These are phyloP conservation scores for Furnarius figulus DNA, from an alignment of 2,113 vertebrate genomes.

Conservation along the genomic window DNA sequence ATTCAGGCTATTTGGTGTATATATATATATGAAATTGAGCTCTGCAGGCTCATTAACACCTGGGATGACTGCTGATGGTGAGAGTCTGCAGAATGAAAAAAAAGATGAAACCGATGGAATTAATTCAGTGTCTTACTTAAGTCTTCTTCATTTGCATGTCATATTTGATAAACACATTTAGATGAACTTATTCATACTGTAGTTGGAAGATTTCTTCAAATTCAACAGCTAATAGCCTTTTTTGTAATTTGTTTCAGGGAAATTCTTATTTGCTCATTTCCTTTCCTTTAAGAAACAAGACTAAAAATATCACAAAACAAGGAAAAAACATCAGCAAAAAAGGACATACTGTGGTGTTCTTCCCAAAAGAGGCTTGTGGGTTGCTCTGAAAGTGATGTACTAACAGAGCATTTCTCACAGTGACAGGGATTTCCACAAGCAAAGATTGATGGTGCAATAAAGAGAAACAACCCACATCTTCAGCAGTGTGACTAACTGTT, in stretches of 20 bases:
- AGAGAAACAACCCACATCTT: slow-evolving; percentile 78
- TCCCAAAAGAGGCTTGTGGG: slow-evolving; percentile 68
- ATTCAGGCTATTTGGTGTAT: not conserved
- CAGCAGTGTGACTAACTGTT: slow-evolving; percentile 76
- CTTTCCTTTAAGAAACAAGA: not conserved
- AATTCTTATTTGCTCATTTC: not conserved
- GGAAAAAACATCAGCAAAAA: not conserved
- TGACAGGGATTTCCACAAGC: slow-evolving; percentile 77
- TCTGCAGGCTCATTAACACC: not conserved
- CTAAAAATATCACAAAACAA: fast-evolving
- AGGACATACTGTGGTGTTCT: slow-evolving; percentile 44
- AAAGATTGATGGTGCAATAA: slow-evolving; percentile 78
- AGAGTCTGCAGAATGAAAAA: not conserved
- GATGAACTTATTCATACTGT: not conserved
- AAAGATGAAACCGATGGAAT: not conserved
- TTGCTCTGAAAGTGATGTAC: slow-evolving; percentile 80
- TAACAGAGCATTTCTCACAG: slow-evolving; percentile 76
- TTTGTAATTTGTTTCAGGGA: not conserved
- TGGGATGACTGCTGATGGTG: not conserved
- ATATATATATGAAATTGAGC: not conserved
- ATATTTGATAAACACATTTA: not conserved
- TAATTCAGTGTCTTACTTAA: not conserved
- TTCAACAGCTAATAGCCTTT: not conserved
- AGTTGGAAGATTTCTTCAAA: not conserved
- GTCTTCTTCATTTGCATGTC: not conserved